Conservation (phyloP, 2,113 vertebrate genomes). For the Pteronura brasiliensis region DNA sequence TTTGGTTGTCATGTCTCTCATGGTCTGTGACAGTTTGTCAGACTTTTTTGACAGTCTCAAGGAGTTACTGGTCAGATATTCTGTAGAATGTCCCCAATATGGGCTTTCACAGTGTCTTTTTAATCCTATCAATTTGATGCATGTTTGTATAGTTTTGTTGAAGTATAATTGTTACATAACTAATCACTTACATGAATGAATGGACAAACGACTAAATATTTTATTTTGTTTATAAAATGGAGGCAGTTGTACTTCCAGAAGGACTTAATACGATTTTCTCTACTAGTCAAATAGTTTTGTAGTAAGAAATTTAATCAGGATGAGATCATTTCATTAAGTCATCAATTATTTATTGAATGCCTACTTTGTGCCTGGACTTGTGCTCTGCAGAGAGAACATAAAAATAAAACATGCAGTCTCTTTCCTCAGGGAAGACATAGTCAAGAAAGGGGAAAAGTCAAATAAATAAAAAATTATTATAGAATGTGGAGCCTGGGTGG, state of each 20-base stretch:
- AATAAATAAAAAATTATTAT: background rate
- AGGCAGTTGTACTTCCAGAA: background rate
- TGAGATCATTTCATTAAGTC: background rate
- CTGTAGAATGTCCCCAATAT: background rate
- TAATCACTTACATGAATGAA: background rate
- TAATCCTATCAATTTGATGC: background rate
- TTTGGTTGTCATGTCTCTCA: background rate
- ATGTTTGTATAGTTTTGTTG: background rate
- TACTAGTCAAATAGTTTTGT: background rate
- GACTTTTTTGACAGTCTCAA: background rate
- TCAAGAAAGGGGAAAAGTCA: background rate
- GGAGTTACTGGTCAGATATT: background rate
- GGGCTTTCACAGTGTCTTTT: background rate
- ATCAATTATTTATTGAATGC: background rate
- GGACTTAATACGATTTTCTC: background rate
- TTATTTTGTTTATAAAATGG: background rate
- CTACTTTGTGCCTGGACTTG: background rate
- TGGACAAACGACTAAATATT: background rate
- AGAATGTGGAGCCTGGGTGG: background rate
- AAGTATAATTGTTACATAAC: background rate
- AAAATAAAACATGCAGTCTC: background rate
- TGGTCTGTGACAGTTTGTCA: background rate
- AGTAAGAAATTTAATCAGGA: background rate
- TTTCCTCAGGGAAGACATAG: background rate
- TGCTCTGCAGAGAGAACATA: background rate